Evolutionary conservation across 2,113 vertebrate genomes (phyloP).

Genomic region (Silurus asotus): DNA sequence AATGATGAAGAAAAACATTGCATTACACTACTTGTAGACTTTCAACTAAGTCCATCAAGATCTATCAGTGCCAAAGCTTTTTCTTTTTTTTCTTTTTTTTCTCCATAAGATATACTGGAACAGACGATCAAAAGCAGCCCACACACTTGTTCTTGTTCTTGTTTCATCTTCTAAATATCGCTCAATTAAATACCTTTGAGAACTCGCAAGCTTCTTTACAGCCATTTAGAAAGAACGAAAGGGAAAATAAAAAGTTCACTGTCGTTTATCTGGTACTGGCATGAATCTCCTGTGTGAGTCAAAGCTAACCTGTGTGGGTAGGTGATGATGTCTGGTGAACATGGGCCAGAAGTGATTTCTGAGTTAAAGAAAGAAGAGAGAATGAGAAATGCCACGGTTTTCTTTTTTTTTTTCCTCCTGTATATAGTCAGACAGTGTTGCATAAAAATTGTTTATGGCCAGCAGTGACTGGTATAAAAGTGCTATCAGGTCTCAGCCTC

Average conservation of each 20-base stretch:
- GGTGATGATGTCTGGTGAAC: conserved; percentile 9
- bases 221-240: conserved; percentile 29
- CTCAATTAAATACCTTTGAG: conserved; percentile 56
- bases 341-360: conserved; percentile 23
- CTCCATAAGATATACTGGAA: conserved; percentile 41
- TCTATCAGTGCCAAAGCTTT: conserved; percentile 15
- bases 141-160: conserved; percentile 45
- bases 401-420: not conserved
- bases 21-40: conserved; percentile 47
- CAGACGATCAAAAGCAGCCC: conserved; percentile 67
- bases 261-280: not conserved
- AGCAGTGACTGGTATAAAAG: not conserved
- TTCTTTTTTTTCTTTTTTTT: not conserved
- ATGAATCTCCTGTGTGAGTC: conserved; percentile 11
- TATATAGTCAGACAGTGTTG: not conserved
- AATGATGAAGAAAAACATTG: conserved; percentile 41
- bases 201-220: conserved; percentile 58
- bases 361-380: conserved; percentile 13
- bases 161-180: conserved; percentile 52
- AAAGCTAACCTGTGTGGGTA: conserved; percentile 10
- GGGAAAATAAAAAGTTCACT: conserved; percentile 34
- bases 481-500: not conserved
- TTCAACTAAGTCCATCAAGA: conserved; percentile 46
- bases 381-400: not conserved
- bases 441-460: conserved; percentile 5